Evolutionary conservation across 2,888 invertebrate genomes (phyloP).

Genomic region (Reticulitermes lucifugus): DNA sequence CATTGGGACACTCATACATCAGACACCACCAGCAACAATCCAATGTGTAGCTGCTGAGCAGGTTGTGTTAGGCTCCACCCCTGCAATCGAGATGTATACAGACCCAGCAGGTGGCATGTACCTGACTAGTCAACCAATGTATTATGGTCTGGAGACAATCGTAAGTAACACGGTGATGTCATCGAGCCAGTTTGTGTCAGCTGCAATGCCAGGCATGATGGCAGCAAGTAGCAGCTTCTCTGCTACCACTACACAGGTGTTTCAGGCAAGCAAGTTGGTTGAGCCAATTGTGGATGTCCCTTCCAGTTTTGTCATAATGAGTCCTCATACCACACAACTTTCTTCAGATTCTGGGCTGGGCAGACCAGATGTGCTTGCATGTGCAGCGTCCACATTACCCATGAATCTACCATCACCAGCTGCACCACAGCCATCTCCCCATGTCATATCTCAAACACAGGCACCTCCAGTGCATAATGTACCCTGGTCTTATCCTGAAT

Average conservation of each 20-base stretch:
- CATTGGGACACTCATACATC: conserved; percentile 71
- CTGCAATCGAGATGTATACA: conserved; percentile 73
- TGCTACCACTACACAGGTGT: conserved; percentile 85
- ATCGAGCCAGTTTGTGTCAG: conserved; percentile 87
- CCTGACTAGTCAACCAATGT: conserved; percentile 75
- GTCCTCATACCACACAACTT: conserved; percentile 41
- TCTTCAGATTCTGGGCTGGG: conserved; percentile 34
- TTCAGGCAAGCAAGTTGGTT: conserved; percentile 83
- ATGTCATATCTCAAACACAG: conserved; percentile 12
- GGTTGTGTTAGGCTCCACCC: conserved; percentile 72
- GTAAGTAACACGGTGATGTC: conserved; percentile 91
- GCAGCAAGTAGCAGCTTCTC: conserved; percentile 87
- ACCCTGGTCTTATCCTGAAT: not conserved
- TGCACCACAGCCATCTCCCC: conserved; percentile 16
- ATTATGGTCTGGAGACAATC: conserved; percentile 86
- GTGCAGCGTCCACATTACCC: conserved; percentile 25
- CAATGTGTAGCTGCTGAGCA: conserved; percentile 69
- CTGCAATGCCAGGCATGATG: conserved; percentile 78
- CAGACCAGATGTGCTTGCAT: conserved; percentile 41
- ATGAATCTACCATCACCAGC: conserved; percentile 35
- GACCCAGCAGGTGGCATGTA: conserved; percentile 65
- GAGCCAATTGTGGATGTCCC: conserved; percentile 84
- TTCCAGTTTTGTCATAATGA: conserved; percentile 49
- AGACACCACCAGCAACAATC: conserved; percentile 63
- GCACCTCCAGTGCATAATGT: conserved; percentile 21